Base-by-base conservation (phyloP, 2,888 invertebrate genomes). In the Nesidiocoris tenuis region DNA sequence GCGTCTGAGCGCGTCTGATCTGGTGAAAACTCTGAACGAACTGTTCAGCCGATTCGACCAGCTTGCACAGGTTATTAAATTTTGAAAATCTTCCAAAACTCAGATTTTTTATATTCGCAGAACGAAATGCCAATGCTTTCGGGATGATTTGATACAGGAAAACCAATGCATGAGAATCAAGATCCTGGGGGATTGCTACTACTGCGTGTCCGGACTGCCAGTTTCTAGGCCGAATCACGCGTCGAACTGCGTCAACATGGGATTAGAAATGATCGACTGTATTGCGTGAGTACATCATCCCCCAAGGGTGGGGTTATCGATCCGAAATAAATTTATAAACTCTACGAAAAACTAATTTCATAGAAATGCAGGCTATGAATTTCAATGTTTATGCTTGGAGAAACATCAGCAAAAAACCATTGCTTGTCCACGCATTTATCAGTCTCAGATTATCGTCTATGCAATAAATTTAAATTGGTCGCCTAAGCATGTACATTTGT, bases 1-100 rank as follows among this genome's bases (percentile, higher is more conserved):
- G 80, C 91, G 95, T 79, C 87, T 98, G 80, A 92, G 92, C 61
- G 96, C 98, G 16, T 94, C 95, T 0, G 96, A 98, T 83, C 87
- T 98, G 66, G 98, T 98, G 19, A 93, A 93, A 85, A 97, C 97
- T 0, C 86, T 98, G 76, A 98, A 98, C 84, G 96, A 98, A 84
- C 88, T 98, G 2, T 98, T 98, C 82, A 97, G 97, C 1, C 88
- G 96, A 81, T 98, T 98, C 83, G 98, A 98, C 86, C 94, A 97
- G 84, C 92, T 98, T 79, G 98, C 98, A 21, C 96, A 97, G 89
- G 97, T 96, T 84, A 78, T 65, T 68, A 18, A 1, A 1, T 61
- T n/a, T n/a, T n/a, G n/a, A n/a, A n/a, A n/a, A n/a, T n/a, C n/a
- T 1, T 19, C 56, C 12, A 3, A 7, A 12, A 59, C 7, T 21